A percentile compares a stretch with the other conserved stretches of the same genome.
Conservation (phyloP, 2,113 vertebrate genomes). For the Bufo bufo region DNA sequence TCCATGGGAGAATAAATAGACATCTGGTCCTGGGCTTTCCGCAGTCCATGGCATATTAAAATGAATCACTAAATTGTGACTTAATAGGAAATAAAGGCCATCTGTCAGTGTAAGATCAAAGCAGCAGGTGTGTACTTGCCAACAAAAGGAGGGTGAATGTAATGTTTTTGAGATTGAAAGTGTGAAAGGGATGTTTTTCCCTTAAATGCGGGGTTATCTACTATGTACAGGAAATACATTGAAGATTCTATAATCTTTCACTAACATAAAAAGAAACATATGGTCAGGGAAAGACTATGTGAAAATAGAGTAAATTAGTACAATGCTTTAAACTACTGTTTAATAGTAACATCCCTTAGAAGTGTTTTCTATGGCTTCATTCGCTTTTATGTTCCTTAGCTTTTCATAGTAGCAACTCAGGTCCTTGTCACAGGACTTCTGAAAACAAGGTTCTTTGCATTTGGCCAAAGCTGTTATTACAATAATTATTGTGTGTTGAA, state of each 20-base stretch:
- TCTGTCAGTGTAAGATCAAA: constrained; percentile 76
- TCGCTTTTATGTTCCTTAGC: not conserved
- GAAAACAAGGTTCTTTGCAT: not conserved
- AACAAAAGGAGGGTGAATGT: constrained; percentile 72
- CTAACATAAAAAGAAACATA: not conserved
- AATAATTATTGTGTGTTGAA: not conserved
- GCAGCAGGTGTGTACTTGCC: constrained; percentile 70
- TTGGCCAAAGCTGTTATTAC: constrained; percentile 8
- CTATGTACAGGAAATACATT: not conserved
- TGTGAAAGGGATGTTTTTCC: constrained; percentile 68
- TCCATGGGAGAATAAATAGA: constrained; percentile 66
- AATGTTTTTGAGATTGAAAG: constrained; percentile 73
- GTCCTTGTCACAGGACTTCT: constrained; percentile 1
- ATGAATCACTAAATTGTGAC: constrained; percentile 77
- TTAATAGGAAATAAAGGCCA: constrained; percentile 76
- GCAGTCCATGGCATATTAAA: constrained; percentile 75
- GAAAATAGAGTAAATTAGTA: not conserved
- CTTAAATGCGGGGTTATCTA: not conserved
- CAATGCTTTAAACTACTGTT: not conserved
- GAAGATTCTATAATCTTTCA: not conserved
- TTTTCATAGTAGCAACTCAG: not conserved
- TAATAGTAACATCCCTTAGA: constrained; percentile 14
- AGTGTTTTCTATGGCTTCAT: not conserved
- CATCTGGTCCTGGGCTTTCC: constrained; percentile 69
- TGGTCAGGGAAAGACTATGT: not conserved